A percentile compares a stretch with the other conserved stretches of the same genome.
Conservation (phyloP, 2,888 invertebrate genomes). For the Pyralis farinalis region DNA sequence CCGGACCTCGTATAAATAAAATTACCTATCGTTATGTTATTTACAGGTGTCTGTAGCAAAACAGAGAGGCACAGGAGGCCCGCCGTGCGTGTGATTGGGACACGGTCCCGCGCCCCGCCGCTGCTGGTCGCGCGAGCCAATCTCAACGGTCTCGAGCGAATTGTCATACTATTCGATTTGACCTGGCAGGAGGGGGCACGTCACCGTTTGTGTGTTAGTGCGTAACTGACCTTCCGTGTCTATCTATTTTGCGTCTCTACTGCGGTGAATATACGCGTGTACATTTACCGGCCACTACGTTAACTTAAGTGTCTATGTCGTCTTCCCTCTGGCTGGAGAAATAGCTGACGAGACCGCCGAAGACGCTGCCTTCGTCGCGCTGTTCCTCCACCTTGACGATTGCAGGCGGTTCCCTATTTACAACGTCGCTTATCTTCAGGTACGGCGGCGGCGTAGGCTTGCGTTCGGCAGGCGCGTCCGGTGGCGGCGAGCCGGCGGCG, state of each 20-base stretch:
- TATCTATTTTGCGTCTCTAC: no score
- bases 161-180: no score
- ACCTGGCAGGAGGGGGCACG: no score
- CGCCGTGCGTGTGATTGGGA: no score
- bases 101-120: no score
- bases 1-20: constrained; percentile 44
- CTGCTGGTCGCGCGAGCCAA: no score
- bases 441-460: constrained; percentile 4
- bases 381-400: constrained; percentile 14
- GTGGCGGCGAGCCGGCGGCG: constrained; percentile 7
- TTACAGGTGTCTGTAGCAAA: constrained; percentile 36
- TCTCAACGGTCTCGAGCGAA: no score
- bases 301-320: constrained; percentile 92
- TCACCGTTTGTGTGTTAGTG: no score
- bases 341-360: constrained; percentile 95
- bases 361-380: constrained; percentile 86
- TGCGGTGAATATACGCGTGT: no score
- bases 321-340: constrained; percentile 95
- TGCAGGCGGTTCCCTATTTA: constrained; percentile 11
- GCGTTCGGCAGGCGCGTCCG: constrained; percentile 12
- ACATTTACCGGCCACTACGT: constrained; percentile 42
- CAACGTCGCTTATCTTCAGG: no score
- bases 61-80: no score
- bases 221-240: no score
- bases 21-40: constrained; percentile 48